Base-by-base conservation (phyloP, 1,140 invertebrate species). In the Ceratosolen solmsi region DNA sequence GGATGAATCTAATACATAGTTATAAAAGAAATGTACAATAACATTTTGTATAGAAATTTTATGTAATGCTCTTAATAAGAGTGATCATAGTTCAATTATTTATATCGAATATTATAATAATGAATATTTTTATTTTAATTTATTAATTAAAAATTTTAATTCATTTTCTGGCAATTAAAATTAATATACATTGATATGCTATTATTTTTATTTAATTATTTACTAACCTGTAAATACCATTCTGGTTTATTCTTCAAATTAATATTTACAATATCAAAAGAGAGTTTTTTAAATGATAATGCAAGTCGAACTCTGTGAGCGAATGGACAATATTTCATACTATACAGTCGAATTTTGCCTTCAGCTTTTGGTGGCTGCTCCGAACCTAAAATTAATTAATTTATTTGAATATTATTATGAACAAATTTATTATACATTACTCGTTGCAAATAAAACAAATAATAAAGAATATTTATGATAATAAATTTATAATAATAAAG, bases 241-340 rank as follows among this genome's bases (percentile, higher is more conserved):
- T 94, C 93, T 22, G 94, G 94, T 84, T 94, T 94, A 9, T 89
- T 87, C 56, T 89, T 92, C 54, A 94, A 86, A 84, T 94, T 92
- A n/a, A 94, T 92, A 79, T 94, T 93, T 0, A 94, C 91, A 17
- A 92, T 86, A 74, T 94, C 93, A 82, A 93, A 89, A 27, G 89
- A 88, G 70, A 91, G 84, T 49, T 92, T 90, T 85, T 94, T 94
- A 74, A 92, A 90, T 17, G 89, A 87, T 4, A 94, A 86, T 51
- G 93, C 92, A 33, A 94, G 89, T 30, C 92, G 82, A 56, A 92
- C 89, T 75, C 94, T 87, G 78, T 94, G 91, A 25, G 93, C 92
- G 85, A 91, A 94, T 8, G 94, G 94, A 88, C 94, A 95, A 83
- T 92, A 94, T 84, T 92, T 87, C 94, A 94, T 94, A 76, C 90